Percentiles rank a stretch among this genome's conserved stretches.
Evolutionary conservation across 1,140 invertebrate genomes (phyloP).

Genomic region (Oppia nitens): DNA sequence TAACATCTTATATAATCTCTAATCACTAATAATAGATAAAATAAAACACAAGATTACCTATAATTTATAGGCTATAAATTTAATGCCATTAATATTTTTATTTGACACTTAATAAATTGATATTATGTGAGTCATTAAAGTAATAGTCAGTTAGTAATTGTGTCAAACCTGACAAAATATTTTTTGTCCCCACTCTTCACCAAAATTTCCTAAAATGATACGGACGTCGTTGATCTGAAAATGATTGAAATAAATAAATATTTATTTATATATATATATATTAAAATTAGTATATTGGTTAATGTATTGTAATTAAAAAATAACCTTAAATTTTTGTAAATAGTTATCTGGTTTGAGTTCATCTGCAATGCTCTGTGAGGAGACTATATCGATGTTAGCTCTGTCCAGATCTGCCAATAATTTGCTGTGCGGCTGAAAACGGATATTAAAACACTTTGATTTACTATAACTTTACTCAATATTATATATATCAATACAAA

Average conservation of each 20-base stretch:
- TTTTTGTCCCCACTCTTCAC: conserved; percentile 75
- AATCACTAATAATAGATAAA: no score
- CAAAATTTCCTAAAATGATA: conserved; percentile 91
- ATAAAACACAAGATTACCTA: no score
- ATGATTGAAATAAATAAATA: conserved; percentile 6
- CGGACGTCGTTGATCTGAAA: conserved; percentile 64
- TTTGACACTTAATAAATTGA: no score
- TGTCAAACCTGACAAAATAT: conserved; percentile 92
- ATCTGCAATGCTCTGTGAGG: conserved; percentile 82
- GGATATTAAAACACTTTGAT: conserved; percentile 1
- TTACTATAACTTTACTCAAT: no score
- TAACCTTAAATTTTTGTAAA: conserved; percentile 56
- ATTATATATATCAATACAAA: no score
- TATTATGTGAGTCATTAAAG: no score
- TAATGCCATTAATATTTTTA: no score
- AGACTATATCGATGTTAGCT: conserved; percentile 58
- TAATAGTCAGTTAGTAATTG: no score
- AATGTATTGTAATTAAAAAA: not conserved
- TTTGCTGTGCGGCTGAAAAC: conserved; percentile 64
- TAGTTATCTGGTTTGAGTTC: conserved; percentile 54
- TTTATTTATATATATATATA: not conserved
- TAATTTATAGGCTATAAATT: no score
- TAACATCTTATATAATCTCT: no score
- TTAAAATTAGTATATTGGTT: not conserved
- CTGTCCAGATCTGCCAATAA: conserved; percentile 72